Base-by-base conservation (phyloP, 2,113 vertebrate species). In the Telmatochromis brachygnathus region DNA sequence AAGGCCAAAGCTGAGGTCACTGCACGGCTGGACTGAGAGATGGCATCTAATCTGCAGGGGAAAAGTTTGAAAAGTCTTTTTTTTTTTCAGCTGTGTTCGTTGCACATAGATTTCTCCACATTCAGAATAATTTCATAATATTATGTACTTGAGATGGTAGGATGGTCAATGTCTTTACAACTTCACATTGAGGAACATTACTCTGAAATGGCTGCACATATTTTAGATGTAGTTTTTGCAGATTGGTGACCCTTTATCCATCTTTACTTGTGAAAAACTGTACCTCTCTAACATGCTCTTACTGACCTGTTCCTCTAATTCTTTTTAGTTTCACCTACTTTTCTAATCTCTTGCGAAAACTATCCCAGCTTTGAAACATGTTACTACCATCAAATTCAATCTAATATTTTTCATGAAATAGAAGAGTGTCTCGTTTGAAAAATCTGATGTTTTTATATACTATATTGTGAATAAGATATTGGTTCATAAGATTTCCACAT, bases 1-100 rank as follows among this genome's bases (percentile, higher is more conserved):
- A 97, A 97, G 30, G 96, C 96, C 56, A 97, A 62, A 9, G 96
- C 82, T 0, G 96, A 96, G 1, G 95, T 94, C 42, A 96, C 92
- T 0, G 89, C 80, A 2, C 96, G 95, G 42, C 91, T 93, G 5
- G 53, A 26, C 6, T 33, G 2, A 6, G 73, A 37, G 37, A 96
- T 91, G 0, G 10, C 0, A 0, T 88, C 62, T 91, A 96, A 73
- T 1, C 96, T 97, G 90, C 3, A 23, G 33, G 14, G 49, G 3
- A 19, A 12, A 89, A 82, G 15, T 35, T 35, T 35, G 33, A 8
- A 37, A 37, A 37, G 35, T 35, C 9, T 2, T 14, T 5, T 4
- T 37, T 2, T 13, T 2, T 6, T 5, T 0, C 28, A 6, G 28
- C 28, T 33, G 28, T 60, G 9, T 33, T 30, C 58, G 6, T 17